These are phyloP conservation scores for Rhopalosiphum padi DNA, from an alignment of 1,140 invertebrate genomes.

Conservation along the genomic window DNA sequence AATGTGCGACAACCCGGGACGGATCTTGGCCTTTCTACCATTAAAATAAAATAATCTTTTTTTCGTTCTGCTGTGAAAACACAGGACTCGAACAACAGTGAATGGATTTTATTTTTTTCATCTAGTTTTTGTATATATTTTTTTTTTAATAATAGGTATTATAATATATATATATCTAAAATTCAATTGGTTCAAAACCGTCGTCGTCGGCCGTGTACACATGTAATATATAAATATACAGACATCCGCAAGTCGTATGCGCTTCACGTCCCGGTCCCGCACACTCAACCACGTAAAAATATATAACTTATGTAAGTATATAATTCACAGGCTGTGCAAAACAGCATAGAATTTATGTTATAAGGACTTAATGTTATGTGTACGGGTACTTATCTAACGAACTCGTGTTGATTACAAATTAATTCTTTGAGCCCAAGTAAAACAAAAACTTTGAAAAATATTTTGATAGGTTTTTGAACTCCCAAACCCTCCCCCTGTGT, in stretches of 20 bases:
- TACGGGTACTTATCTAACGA: background rate
- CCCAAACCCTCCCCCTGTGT: background rate
- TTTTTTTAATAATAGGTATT: slow-evolving; percentile 38
- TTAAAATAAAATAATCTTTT: slow-evolving; percentile 51
- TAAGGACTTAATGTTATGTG: background rate
- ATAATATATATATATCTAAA: background rate
- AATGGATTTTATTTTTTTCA: slow-evolving; percentile 34
- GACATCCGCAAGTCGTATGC: background rate
- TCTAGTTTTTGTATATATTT: background rate
- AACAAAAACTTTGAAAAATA: background rate
- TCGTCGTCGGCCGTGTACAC: background rate
- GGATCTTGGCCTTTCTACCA: slow-evolving; percentile 57
- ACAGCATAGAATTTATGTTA: background rate
- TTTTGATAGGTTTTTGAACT: background rate
- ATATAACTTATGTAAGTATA: background rate
- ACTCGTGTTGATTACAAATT: no score
- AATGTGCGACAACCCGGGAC: slow-evolving; percentile 55
- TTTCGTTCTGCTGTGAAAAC: slow-evolving; percentile 52
- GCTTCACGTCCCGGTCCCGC: background rate
- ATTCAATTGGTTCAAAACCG: slow-evolving; percentile 11
- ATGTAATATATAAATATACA: background rate
- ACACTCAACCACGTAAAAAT: background rate
- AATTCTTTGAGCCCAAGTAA: background rate
- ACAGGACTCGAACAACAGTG: background rate
- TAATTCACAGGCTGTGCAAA: background rate